These are phyloP conservation scores for Callospermophilus lateralis DNA, from an alignment of 2,113 vertebrate genomes.

Conservation along the genomic window DNA sequence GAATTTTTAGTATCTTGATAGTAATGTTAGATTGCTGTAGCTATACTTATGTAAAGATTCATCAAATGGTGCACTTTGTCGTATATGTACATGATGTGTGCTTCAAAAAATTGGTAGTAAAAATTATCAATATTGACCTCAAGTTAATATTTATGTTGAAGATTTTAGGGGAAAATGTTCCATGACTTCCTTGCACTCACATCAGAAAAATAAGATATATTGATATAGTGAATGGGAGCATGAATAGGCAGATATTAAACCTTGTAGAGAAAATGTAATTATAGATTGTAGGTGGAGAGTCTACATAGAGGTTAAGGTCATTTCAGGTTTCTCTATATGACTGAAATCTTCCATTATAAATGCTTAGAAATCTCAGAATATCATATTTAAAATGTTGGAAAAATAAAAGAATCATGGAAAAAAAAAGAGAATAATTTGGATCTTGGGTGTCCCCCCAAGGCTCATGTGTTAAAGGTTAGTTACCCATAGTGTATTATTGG, in stretches of 20 bases:
- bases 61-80: neutral
- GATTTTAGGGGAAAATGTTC: neutral
- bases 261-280: neutral
- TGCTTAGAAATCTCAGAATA: neutral
- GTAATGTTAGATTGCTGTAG: neutral
- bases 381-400: neutral
- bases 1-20: neutral
- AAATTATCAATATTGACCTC: neutral
- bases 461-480: neutral
- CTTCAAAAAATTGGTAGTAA: neutral
- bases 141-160: neutral
- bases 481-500: neutral
- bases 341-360: neutral
- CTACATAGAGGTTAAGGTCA: neutral
- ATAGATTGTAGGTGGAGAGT: neutral
- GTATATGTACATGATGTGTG: neutral
- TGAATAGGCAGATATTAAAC: neutral
- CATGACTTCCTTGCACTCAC: neutral
- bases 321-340: neutral
- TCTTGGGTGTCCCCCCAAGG: neutral
- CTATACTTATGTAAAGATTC: neutral
- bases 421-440: no score
- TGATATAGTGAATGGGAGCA: neutral
- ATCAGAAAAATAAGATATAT: neutral
- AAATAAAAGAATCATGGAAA: neutral